Evolutionary conservation across 2,888 invertebrate genomes (phyloP).

Genomic region (Esperia sulphurella): DNA sequence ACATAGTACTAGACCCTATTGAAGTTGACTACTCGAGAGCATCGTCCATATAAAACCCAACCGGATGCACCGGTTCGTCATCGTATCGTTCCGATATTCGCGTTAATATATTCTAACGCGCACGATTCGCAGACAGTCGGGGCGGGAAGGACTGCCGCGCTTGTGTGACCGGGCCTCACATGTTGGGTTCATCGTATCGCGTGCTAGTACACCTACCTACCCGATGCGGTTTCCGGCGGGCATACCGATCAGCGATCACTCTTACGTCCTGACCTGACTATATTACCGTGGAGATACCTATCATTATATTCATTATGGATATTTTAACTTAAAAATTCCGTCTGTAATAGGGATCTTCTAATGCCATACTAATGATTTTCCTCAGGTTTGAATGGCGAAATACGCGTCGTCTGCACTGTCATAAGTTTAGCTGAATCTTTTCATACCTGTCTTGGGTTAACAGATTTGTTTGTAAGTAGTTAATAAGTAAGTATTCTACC

Average conservation of each 20-base stretch:
- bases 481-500: too few relatives aligned
- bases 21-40: constrained; percentile 34
- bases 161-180: constrained; percentile 18
- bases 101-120: constrained; percentile 49
- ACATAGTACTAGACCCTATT: not conserved
- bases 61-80: constrained; percentile 43
- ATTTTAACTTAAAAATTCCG: too few relatives aligned
- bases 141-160: constrained; percentile 24
- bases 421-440: too few relatives aligned
- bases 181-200: constrained; percentile 36
- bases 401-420: too few relatives aligned
- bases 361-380: too few relatives aligned
- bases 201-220: constrained; percentile 30
- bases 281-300: constrained; percentile 13
- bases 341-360: too few relatives aligned
- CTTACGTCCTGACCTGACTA: constrained; percentile 16
- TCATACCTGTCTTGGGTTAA: too few relatives aligned
- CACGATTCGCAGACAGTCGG: constrained; percentile 39
- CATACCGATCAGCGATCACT: constrained; percentile 52
- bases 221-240: constrained; percentile 65
- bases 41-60: constrained; percentile 32
- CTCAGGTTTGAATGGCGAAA: too few relatives aligned
- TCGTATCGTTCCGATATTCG: constrained; percentile 23
- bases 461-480: too few relatives aligned
- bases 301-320: too few relatives aligned